Conservation (phyloP, 1,140 invertebrate species). For the Dendrolimus punctatus region DNA sequence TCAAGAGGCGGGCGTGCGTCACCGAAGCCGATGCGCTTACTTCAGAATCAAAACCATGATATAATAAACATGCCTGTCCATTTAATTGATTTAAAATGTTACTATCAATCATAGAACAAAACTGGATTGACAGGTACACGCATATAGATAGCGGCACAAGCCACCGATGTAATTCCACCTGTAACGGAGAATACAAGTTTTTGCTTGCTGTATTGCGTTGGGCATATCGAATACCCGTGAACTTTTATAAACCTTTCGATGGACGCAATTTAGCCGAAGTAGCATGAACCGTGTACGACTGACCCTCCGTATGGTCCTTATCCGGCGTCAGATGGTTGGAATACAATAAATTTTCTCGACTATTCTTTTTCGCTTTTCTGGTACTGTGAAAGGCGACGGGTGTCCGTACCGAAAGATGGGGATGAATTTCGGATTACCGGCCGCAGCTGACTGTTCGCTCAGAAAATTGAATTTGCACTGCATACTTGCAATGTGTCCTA, state of each 20-base stretch:
- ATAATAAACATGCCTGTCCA: slow-evolving; percentile 21
- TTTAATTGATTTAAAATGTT: slow-evolving; percentile 4
- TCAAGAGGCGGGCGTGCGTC: slow-evolving; percentile 48
- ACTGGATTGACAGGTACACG: slow-evolving; percentile 37
- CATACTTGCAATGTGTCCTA: background rate
- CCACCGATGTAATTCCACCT: slow-evolving; percentile 52
- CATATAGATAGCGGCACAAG: slow-evolving; percentile 33
- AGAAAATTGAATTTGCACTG: slow-evolving; percentile 41
- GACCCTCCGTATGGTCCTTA: slow-evolving; percentile 9
- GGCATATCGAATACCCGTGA: background rate
- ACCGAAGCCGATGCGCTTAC: slow-evolving; percentile 45
- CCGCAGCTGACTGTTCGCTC: slow-evolving; percentile 41
- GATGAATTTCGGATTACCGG: slow-evolving; percentile 41
- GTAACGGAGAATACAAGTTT: slow-evolving; percentile 52
- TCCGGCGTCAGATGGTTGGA: slow-evolving; percentile 15
- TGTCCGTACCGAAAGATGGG: slow-evolving; percentile 32
- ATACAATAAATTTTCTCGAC: slow-evolving; percentile 18
- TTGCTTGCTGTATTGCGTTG: slow-evolving; percentile 28
- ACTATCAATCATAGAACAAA: slow-evolving; percentile 18
- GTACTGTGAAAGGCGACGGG: slow-evolving; percentile 34
- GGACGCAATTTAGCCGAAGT: slow-evolving; percentile 1
- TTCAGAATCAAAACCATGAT: slow-evolving; percentile 29
- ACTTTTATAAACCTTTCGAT: background rate
- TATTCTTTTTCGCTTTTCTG: slow-evolving; percentile 30
- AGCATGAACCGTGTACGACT: slow-evolving; percentile 5